A percentile compares a stretch with the other conserved stretches of the same genome.
phyloP scores from a whole-genome alignment of 2,113 vertebrate species.

The Apteryx owenii region DNA sequence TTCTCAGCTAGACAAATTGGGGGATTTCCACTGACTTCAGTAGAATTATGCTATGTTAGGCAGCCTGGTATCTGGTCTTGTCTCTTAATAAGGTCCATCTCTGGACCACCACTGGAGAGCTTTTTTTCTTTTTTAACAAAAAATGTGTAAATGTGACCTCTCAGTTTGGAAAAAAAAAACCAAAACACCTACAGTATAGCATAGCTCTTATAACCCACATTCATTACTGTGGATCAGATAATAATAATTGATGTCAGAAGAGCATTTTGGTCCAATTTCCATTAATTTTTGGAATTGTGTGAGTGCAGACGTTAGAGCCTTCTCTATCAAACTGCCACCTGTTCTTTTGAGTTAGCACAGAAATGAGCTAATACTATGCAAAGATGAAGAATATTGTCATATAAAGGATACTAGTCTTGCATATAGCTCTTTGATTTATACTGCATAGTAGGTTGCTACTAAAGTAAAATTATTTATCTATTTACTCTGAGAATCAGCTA shows the following conservation, averaged over 20 bases:
- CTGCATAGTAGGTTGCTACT: not conserved
- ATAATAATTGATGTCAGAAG: not conserved
- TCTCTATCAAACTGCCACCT: not conserved
- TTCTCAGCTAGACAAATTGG: not conserved
- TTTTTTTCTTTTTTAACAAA: not conserved
- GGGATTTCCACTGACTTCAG: not conserved
- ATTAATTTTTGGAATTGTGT: not conserved
- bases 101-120: not conserved
- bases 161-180: not conserved
- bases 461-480: not conserved
- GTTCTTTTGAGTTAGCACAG: not conserved
- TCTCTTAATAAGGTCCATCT: not conserved
- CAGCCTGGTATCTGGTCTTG: not conserved
- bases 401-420: not conserved
- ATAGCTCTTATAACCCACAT: not conserved
- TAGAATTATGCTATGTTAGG: not conserved
- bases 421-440: not conserved
- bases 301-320: not conserved
- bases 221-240: not conserved
- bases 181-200: not conserved
- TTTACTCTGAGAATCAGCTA: not conserved
- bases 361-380: not conserved
- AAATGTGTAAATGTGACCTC: not conserved
- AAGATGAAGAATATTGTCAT: not conserved
- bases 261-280: not conserved